phyloP scores from a whole-genome alignment of 2,888 invertebrate species.

The Venusia cambrica region DNA sequence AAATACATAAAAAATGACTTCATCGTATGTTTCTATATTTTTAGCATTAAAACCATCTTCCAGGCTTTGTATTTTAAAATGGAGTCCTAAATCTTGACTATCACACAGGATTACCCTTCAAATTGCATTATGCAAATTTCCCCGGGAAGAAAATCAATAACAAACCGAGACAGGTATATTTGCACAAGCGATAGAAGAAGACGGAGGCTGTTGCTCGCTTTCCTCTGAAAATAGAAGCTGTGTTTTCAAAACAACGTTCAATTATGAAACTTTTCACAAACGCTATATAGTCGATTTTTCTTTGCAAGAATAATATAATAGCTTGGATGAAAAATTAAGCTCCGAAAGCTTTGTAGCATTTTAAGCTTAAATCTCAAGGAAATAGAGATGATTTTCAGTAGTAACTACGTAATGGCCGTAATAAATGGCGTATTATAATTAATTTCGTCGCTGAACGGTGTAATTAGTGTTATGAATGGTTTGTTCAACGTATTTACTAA shows the following conservation, averaged over 20 bases:
- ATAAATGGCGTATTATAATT: slow-evolving; percentile 25
- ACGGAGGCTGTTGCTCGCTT: slow-evolving; percentile 10
- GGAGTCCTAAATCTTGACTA: slow-evolving; percentile 19
- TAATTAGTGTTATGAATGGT: slow-evolving; percentile 15
- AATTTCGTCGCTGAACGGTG: slow-evolving; percentile 21
- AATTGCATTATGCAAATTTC: slow-evolving; percentile 35
- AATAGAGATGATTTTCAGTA: slow-evolving; percentile 15
- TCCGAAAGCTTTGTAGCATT: background rate
- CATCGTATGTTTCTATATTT: too few relatives aligned
- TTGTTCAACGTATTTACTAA: slow-evolving; percentile 1
- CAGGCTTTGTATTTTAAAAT: too few relatives aligned
- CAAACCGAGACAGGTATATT: slow-evolving; percentile 25
- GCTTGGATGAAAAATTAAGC: slow-evolving; percentile 9
- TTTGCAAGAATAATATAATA: slow-evolving; percentile 2
- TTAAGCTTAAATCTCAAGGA: background rate
- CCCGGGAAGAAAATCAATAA: slow-evolving; percentile 33
- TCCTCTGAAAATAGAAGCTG: slow-evolving; percentile 22
- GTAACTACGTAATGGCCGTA: slow-evolving; percentile 22
- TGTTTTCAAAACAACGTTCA: slow-evolving; percentile 10
- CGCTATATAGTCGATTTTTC: slow-evolving; percentile 3
- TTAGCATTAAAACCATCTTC: too few relatives aligned
- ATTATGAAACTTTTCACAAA: background rate
- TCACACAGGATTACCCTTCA: slow-evolving; percentile 21
- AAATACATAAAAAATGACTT: too few relatives aligned
- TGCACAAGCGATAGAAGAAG: slow-evolving; percentile 17